phyloP scores from a whole-genome alignment of 2,888 invertebrate genomes.

The Brachypalpus laphriformis region DNA sequence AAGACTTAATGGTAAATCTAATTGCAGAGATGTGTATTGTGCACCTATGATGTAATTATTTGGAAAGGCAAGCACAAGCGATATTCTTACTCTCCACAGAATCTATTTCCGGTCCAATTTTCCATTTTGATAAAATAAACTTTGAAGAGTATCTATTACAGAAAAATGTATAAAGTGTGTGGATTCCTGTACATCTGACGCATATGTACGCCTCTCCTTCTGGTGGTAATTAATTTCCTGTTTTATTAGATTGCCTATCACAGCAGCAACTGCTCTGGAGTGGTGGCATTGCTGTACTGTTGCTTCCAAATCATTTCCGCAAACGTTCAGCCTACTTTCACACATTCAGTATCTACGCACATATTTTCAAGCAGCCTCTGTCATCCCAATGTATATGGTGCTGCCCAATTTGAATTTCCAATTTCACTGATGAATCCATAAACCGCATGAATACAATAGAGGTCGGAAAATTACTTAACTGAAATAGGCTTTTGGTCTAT shows the following conservation, averaged over 20 bases:
- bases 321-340: neutral
- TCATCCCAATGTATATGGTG: neutral
- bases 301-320: neutral
- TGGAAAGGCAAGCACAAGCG: neutral
- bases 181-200: neutral
- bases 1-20: neutral
- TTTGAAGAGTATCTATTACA: neutral
- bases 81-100: neutral
- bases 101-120: conserved; percentile 3
- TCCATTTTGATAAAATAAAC: neutral
- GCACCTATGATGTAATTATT: neutral
- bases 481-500: conserved; percentile 10
- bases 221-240: conserved; percentile 53
- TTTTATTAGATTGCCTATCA: conserved; percentile 34
- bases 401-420: conserved; percentile 54
- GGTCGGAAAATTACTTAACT: conserved; percentile 18
- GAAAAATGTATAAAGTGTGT: neutral
- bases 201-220: neutral
- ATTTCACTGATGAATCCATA: conserved; percentile 56
- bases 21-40: neutral
- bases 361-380: neutral
- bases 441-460: conserved; percentile 44
- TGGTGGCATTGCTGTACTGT: neutral
- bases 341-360: neutral
- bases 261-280: neutral